These are phyloP conservation scores for Campoletis sonorensis DNA, from an alignment of 1,140 invertebrate genomes.

Conservation along the genomic window DNA sequence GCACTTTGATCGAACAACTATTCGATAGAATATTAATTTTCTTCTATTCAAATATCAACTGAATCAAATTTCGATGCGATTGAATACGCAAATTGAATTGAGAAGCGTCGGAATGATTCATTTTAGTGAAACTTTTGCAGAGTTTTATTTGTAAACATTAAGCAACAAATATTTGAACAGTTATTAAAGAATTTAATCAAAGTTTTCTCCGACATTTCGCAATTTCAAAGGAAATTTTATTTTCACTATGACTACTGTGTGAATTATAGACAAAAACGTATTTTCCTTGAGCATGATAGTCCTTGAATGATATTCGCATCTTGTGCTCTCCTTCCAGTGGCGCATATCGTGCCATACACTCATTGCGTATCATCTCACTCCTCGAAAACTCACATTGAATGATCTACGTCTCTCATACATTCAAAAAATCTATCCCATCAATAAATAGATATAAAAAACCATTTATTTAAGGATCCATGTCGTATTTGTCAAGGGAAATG, in stretches of 20 bases:
- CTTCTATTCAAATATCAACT: not conserved
- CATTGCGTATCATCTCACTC: not conserved
- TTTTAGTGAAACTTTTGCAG: too few species aligned
- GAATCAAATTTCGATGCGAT: not conserved
- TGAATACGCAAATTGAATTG: not conserved
- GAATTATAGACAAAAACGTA: not conserved
- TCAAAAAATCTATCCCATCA: not conserved
- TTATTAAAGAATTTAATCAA: too few species aligned
- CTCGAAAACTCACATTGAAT: constrained; percentile 6
- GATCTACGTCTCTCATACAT: not conserved
- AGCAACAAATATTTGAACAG: too few species aligned
- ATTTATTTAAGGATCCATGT: constrained; percentile 27
- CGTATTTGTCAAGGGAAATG: constrained; percentile 51
- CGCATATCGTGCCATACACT: not conserved
- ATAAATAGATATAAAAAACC: not conserved
- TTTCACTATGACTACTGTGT: too few species aligned
- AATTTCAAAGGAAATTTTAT: too few species aligned
- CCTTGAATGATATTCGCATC: not conserved
- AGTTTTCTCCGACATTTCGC: too few species aligned
- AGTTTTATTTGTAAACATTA: too few species aligned
- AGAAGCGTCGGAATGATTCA: too few species aligned
- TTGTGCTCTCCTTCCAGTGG: not conserved
- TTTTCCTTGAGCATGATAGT: constrained; percentile 26
- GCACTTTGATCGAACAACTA: not conserved
- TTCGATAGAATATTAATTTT: not conserved